These are phyloP conservation scores for Agrotis ipsilon DNA, from an alignment of 2,888 invertebrate species.

Conservation along the genomic window DNA sequence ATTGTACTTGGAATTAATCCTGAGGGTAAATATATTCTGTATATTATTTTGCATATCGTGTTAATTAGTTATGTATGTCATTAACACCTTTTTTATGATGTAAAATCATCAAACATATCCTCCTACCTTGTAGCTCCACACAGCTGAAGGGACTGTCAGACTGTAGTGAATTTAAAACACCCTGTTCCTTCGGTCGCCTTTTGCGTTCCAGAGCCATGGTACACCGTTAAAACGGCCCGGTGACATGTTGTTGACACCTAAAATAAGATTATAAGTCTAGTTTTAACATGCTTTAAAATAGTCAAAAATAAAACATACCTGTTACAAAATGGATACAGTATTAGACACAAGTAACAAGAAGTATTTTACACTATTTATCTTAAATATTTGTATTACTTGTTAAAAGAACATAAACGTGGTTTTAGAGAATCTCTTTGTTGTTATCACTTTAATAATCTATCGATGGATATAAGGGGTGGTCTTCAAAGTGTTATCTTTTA, in stretches of 20 bases:
- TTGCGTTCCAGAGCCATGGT: no score
- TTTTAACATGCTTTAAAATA: no score
- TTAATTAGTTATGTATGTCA: neutral
- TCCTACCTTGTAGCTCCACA: no score
- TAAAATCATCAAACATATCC: no score
- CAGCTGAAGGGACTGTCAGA: no score
- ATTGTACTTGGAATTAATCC: neutral
- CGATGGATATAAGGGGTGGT: no score
- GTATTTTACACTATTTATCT: neutral
- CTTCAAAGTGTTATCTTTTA: neutral
- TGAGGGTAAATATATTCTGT: neutral
- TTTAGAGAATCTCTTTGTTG: neutral
- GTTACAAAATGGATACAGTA: neutral
- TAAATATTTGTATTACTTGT: no score
- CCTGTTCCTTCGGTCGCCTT: no score
- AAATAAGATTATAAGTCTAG: no score
- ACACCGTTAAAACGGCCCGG: no score
- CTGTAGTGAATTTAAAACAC: no score
- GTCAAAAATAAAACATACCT: neutral
- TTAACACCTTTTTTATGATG: neutral
- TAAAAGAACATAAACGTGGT: neutral
- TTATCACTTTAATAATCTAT: constrained; percentile 3
- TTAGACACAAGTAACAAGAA: neutral
- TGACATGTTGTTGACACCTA: no score
- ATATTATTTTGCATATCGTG: neutral